Evolutionary conservation across 2,797 vertebrate species (phyloP), one percentile per base, ranked within the genome.

Genomic region (Mormyrops boulengeri): DNA sequence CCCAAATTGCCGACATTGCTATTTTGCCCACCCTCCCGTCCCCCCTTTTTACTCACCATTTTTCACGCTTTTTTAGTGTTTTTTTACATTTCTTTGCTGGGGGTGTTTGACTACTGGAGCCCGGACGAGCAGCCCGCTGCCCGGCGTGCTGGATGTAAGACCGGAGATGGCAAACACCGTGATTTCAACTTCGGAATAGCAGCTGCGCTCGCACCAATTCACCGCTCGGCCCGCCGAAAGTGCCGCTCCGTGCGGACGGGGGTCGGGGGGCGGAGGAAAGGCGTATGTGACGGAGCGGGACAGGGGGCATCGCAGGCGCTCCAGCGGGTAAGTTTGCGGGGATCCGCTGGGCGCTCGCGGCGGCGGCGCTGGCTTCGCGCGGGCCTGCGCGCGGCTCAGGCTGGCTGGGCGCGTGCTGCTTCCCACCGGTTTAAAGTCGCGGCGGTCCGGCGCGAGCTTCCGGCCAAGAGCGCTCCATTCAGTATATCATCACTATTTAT

Each of bases 131-230:
- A n/a, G 82, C 85, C 89, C 55, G 82, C 88, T 85, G 89, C 90
- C 73, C 85, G 80, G 91, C 90, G 90, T 88, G 91, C 92, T 90
- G 94, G 93, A 93, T 93, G 91, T 89, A 93, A 91, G 38, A 80
- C 38, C 90, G 89, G 91, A 91, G 92, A 91, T 90, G 91, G 89
- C 89, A 93, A 92, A 92, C 91, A 91, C 77, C 91, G 92, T 90
- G 90, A 90, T 91, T 92, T 93, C 92, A 90, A 91, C 90, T 50
- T 88, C 91, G 92, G 92, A 95, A 92, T 95, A 95, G 93, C 90
- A 89, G 91, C 90, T 49, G 85, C 55, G n/a, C 52, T 22, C 44
- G 69, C 88, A 88, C 38, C 30, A 69, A 47, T 38, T 89, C 89
- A 77, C 89, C 90, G 88, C 91, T 90, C 89, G 91, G 92, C 90